Evolutionary conservation across 2,113 vertebrate species (phyloP).

Genomic region (Corythornis vintsioides): DNA sequence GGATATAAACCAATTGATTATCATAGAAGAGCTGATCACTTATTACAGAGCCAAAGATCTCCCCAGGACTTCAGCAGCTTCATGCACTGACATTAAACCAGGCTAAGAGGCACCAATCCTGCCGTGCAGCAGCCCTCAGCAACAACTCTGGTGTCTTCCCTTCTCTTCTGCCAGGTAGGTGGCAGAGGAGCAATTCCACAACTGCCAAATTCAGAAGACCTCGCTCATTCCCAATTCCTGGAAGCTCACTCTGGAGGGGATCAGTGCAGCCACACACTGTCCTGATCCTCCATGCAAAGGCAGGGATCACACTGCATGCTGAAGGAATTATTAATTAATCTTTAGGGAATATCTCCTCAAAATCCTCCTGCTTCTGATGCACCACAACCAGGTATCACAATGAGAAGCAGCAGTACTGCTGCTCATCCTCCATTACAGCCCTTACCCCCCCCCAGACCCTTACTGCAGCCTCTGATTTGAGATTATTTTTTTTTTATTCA

Average conservation of each 20-base stretch:
- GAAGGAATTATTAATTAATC: neutral
- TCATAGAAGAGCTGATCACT: neutral
- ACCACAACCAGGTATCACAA: neutral
- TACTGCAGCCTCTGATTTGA: neutral
- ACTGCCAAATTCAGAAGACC: neutral
- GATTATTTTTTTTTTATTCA: neutral
- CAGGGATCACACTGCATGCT: fast-evolving
- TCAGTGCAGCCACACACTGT: neutral
- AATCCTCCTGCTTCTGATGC: neutral
- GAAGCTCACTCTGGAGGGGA: neutral
- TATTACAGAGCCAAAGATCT: neutral
- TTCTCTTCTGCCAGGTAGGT: neutral
- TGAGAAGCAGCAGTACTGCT: neutral
- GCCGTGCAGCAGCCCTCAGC: fast-evolving
- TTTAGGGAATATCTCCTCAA: neutral
- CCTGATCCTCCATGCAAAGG: neutral
- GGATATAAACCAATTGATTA: neutral
- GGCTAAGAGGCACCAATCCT: neutral
- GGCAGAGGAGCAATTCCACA: conserved; percentile 25
- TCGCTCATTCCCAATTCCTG: neutral
- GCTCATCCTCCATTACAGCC: fast-evolving
- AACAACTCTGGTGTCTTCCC: neutral
- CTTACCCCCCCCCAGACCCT: neutral
- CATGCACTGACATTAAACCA: neutral
- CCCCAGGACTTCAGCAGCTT: neutral